Evolutionary conservation across 2,113 vertebrate genomes (phyloP).

Genomic region (Neoarius graeffei): DNA sequence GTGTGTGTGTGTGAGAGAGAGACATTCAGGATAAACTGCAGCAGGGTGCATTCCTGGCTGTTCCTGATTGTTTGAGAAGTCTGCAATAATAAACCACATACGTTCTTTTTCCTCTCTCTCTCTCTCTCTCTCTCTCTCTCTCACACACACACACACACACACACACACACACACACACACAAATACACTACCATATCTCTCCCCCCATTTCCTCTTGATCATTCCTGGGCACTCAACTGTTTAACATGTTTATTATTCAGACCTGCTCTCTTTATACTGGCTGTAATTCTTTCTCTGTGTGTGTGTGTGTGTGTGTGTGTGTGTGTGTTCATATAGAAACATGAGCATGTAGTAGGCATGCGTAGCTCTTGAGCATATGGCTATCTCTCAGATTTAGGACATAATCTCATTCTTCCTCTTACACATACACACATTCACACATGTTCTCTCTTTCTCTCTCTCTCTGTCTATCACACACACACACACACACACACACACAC

Average conservation of each 20-base stretch:
- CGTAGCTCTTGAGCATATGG: background rate
- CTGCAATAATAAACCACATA: slow-evolving; percentile 50
- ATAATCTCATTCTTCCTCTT: background rate
- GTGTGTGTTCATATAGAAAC: slow-evolving; percentile 32
- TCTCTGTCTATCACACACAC: background rate
- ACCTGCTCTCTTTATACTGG: slow-evolving; percentile 37
- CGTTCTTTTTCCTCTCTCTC: background rate
- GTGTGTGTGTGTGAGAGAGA: background rate
- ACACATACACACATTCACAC: slow-evolving; percentile 32
- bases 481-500: background rate
- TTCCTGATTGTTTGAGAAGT: slow-evolving; percentile 49
- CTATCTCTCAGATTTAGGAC: background rate
- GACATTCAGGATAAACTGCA: slow-evolving; percentile 24
- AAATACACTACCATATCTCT: background rate
- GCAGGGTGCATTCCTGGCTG: slow-evolving; percentile 38
- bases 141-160: background rate
- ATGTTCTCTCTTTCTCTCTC: background rate
- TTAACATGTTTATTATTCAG: slow-evolving; percentile 35
- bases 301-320: slow-evolving; percentile 8
- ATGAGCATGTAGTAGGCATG: slow-evolving; percentile 13
- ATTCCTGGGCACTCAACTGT: slow-evolving; percentile 18
- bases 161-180: background rate
- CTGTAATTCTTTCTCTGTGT: slow-evolving; percentile 19
- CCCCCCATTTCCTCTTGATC: slow-evolving; percentile 1
- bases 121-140: slow-evolving; percentile 12